A percentile compares a stretch with the other conserved stretches of the same genome.
These are phyloP conservation scores for Lacanobia oleracea DNA, from an alignment of 2,888 invertebrate genomes.

Conservation along the genomic window DNA sequence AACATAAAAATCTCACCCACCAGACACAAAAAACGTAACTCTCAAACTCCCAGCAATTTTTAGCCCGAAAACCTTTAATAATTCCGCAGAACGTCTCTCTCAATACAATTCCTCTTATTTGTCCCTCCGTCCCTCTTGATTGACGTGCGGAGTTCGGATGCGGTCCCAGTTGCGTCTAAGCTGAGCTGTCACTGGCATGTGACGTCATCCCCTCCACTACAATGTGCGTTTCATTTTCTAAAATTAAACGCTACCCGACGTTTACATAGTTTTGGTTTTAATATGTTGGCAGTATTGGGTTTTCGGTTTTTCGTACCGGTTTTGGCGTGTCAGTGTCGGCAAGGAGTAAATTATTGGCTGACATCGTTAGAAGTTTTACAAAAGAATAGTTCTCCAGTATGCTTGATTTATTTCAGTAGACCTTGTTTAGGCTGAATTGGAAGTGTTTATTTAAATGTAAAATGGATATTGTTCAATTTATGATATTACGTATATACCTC, in stretches of 20 bases:
- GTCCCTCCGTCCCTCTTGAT: slow-evolving; percentile 66
- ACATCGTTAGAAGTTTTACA: no score
- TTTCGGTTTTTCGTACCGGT: slow-evolving; percentile 29
- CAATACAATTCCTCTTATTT: slow-evolving; percentile 60
- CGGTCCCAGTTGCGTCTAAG: slow-evolving; percentile 73
- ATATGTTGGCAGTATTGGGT: slow-evolving; percentile 39
- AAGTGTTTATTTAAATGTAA: no score
- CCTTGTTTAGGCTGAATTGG: no score
- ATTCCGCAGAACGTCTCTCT: slow-evolving; percentile 51
- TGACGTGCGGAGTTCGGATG: slow-evolving; percentile 72
- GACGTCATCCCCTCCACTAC: slow-evolving; percentile 66
- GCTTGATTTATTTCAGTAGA: no score
- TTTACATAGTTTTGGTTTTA: slow-evolving; percentile 63
- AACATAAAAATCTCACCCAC: slow-evolving; percentile 13
- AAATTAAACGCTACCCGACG: slow-evolving; percentile 61
- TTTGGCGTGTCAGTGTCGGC: slow-evolving; percentile 4
- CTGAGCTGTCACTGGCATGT: slow-evolving; percentile 78
- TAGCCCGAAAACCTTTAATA: slow-evolving; percentile 40
- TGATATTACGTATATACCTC: no score
- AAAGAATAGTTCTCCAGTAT: background rate
- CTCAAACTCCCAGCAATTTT: slow-evolving; percentile 25
- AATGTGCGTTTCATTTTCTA: slow-evolving; percentile 71
- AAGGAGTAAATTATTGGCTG: background rate
- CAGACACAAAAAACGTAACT: slow-evolving; percentile 21
- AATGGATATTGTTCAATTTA: no score